Evolutionary conservation across 2,888 invertebrate genomes (phyloP).

Genomic region (Nephrocerus scutellatus): DNA sequence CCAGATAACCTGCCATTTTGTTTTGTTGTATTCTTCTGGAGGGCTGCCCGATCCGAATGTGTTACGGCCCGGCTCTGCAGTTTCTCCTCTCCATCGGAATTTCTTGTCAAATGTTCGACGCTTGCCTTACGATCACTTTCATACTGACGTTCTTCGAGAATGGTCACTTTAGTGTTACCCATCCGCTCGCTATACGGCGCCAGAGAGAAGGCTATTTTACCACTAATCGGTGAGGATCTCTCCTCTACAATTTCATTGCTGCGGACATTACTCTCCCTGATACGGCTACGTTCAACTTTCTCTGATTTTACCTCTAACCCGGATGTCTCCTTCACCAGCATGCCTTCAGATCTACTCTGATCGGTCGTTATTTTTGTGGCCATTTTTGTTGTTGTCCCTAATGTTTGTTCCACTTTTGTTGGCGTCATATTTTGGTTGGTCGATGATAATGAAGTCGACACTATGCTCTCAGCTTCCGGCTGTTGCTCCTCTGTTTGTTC

Average conservation of each 20-base stretch:
- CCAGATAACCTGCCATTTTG: conserved; percentile 33
- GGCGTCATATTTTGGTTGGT: too few species aligned
- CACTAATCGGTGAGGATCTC: too few species aligned
- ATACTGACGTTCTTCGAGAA: conserved; percentile 36
- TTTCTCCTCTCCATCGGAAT: conserved; percentile 38
- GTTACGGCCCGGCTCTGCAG: conserved; percentile 35
- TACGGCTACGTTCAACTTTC: conserved; percentile 5
- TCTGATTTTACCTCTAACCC: neutral
- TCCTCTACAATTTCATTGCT: conserved; percentile 10
- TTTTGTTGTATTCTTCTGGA: too few species aligned
- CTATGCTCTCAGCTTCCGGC: neutral
- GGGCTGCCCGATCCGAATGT: conserved; percentile 37
- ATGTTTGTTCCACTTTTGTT: conserved; percentile 23
- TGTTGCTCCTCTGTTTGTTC: neutral
- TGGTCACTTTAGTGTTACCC: conserved; percentile 26
- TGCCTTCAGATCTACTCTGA: conserved; percentile 6
- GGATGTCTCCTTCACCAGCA: conserved; percentile 1
- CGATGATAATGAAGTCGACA: too few species aligned
- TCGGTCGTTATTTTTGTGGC: conserved; percentile 4
- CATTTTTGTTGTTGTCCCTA: conserved; percentile 4
- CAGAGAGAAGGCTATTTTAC: conserved; percentile 34
- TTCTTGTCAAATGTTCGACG: conserved; percentile 33
- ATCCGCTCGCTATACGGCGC: conserved; percentile 36
- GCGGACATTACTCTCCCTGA: conserved; percentile 4
- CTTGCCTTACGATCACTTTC: conserved; percentile 35